phyloP scores from a whole-genome alignment of 2,888 invertebrate genomes.

The Rapana venosa region DNA sequence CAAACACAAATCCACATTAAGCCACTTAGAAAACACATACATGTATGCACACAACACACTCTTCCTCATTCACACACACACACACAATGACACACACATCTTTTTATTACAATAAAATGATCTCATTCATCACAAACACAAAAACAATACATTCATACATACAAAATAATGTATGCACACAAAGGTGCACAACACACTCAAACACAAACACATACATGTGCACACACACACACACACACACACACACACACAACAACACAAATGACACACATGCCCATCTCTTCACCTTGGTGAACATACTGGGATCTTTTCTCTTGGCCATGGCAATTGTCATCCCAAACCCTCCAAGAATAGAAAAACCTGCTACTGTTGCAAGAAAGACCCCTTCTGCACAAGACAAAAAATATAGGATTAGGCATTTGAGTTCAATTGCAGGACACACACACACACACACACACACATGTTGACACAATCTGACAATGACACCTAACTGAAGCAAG shows the following conservation, averaged over 20 bases:
- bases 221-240: conserved; percentile 12
- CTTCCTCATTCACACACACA: no score
- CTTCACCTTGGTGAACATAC: conserved; percentile 84
- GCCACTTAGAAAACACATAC: no score
- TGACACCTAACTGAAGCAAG: no score
- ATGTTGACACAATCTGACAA: no score
- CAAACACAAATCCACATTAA: background rate
- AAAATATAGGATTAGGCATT: background rate
- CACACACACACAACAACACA: background rate
- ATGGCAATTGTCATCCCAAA: conserved; percentile 88
- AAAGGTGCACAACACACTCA: conserved; percentile 3
- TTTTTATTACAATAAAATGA: no score
- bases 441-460: no score
- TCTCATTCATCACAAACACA: background rate
- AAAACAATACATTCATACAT: background rate
- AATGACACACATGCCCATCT: background rate
- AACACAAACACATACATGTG: background rate
- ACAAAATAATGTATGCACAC: background rate
- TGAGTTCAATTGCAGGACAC: no score
- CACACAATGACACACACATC: no score
- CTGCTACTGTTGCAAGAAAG: conserved; percentile 86
- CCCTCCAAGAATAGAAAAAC: conserved; percentile 88
- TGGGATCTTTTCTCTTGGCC: conserved; percentile 89
- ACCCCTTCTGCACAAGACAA: conserved; percentile 78
- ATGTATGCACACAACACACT: no score